Evolutionary conservation across 2,113 vertebrate genomes (phyloP).

Genomic region (Oryzias celebensis): DNA sequence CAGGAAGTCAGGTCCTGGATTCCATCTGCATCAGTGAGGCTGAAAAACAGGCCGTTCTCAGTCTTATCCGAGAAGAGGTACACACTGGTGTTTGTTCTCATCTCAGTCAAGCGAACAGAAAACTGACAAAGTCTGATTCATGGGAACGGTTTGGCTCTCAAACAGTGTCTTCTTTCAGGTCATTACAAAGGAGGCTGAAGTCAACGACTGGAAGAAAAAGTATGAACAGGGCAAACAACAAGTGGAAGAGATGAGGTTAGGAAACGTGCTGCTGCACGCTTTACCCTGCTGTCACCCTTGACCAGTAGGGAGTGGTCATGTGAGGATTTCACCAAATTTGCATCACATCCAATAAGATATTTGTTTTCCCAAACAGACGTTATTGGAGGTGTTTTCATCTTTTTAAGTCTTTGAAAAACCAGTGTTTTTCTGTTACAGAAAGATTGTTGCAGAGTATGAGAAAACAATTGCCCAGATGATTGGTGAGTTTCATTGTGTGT

Average conservation of each 20-base stretch:
- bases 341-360: too few relatives aligned
- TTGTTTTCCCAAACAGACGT: too few relatives aligned
- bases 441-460: slow-evolving; percentile 96
- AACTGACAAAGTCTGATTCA: neutral
- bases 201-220: slow-evolving; percentile 90
- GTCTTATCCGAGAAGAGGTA: slow-evolving; percentile 94
- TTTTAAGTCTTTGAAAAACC: neutral
- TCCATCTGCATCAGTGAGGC: slow-evolving; percentile 87
- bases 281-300: neutral
- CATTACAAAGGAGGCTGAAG: slow-evolving; percentile 91
- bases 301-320: neutral
- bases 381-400: neutral
- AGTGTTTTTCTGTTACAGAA: slow-evolving; percentile 72
- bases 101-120: neutral
- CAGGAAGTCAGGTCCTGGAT: slow-evolving; percentile 83
- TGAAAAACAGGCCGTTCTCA: slow-evolving; percentile 89
- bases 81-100: slow-evolving; percentile 1
- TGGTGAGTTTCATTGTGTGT: slow-evolving; percentile 73
- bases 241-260: slow-evolving; percentile 93
- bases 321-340: neutral
- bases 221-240: slow-evolving; percentile 88
- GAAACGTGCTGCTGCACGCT: neutral
- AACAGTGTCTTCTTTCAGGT: slow-evolving; percentile 76
- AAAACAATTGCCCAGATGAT: slow-evolving; percentile 99
- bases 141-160: slow-evolving; percentile 18